Evolutionary conservation across 2,888 invertebrate species (phyloP).

Genomic region (Melieria crassipennis): DNA sequence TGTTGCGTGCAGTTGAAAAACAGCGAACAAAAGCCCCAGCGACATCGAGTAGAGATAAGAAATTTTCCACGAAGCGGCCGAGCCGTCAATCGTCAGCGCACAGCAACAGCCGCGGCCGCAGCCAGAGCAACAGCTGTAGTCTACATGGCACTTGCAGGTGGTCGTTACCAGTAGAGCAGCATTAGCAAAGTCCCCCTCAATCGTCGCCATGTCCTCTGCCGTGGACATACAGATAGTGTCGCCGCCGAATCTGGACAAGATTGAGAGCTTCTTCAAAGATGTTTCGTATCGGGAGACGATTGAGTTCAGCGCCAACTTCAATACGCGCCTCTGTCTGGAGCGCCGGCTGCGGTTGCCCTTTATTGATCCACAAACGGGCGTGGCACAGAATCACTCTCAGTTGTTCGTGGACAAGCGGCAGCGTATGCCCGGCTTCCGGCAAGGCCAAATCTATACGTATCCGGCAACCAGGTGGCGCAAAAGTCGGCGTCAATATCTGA

Average conservation of each 20-base stretch:
- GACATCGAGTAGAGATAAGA: constrained; percentile 19
- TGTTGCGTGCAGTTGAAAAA: not conserved
- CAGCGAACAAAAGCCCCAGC: not conserved
- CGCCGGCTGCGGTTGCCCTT: constrained; percentile 92
- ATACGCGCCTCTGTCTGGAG: constrained; percentile 90
- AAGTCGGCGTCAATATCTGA: constrained; percentile 84
- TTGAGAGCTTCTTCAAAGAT: constrained; percentile 86
- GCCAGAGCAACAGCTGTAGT: constrained; percentile 16
- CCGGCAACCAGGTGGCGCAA: constrained; percentile 92
- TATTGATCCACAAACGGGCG: constrained; percentile 96
- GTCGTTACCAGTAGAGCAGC: not conserved
- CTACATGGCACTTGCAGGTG: constrained; percentile 1
- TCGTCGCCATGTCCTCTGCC: constrained; percentile 52
- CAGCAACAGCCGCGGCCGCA: constrained; percentile 23
- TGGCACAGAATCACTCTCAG: constrained; percentile 94
- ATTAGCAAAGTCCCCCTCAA: not conserved
- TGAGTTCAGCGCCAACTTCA: constrained; percentile 93
- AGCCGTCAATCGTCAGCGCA: constrained; percentile 5
- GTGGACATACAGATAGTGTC: constrained; percentile 75
- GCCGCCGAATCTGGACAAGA: constrained; percentile 76
- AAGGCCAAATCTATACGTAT: constrained; percentile 94
- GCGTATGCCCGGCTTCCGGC: constrained; percentile 87
- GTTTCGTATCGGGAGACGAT: constrained; percentile 90
- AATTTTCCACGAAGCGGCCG: not conserved
- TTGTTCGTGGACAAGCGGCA: constrained; percentile 89